Percentiles rank a stretch among this genome's conserved stretches.
Conservation (phyloP, 2,113 vertebrate species). For the Microcebus griseorufus region DNA sequence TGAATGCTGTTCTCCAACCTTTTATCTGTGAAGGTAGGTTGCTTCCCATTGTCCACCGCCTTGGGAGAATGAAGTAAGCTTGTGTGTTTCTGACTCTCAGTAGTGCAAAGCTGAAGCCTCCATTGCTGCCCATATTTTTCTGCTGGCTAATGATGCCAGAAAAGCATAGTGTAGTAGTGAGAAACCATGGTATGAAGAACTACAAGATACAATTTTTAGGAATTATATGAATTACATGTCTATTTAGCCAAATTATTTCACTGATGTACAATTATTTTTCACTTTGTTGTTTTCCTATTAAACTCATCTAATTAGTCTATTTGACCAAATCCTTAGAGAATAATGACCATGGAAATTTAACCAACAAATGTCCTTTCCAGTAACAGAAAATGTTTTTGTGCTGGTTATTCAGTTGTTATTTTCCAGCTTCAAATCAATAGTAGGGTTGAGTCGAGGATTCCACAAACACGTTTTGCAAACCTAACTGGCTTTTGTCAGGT, state of each 20-base stretch:
- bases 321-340: not conserved
- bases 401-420: not conserved
- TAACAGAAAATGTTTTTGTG: not conserved
- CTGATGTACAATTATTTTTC: not conserved
- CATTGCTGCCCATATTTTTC: not conserved
- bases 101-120: not conserved
- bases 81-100: not conserved
- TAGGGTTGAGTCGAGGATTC: not conserved
- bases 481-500: not conserved
- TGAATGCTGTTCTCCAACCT: not conserved
- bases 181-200: not conserved
- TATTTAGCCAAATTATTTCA: not conserved
- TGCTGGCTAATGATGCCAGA: not conserved
- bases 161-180: not conserved
- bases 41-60: not conserved
- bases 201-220: not conserved
- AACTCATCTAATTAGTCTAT: not conserved
- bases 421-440: not conserved
- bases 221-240: not conserved
- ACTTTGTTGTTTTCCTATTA: not conserved
- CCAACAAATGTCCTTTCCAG: not conserved
- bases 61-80: not conserved
- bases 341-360: not conserved
- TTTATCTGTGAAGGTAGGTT: not conserved
- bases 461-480: not conserved